Percentiles rank a stretch among this genome's conserved stretches.
Conservation (phyloP, 1,140 invertebrate genomes). For the Heliothis virescens region DNA sequence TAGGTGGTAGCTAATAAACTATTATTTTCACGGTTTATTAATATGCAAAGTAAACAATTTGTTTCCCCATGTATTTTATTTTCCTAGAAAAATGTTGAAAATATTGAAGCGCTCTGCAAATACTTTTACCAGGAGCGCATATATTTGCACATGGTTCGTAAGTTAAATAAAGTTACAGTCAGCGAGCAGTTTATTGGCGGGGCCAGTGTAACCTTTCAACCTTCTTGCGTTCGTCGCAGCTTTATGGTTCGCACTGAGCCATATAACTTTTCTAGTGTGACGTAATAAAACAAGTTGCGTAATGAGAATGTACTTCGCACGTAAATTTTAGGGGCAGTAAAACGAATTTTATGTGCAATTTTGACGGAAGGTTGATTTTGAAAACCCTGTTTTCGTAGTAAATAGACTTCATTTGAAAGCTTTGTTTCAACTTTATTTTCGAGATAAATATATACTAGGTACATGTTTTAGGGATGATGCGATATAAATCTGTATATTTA, state of each 20-base stretch:
- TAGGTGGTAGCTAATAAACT: neutral
- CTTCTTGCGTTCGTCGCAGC: conserved; percentile 28
- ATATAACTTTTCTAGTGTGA: conserved; percentile 44
- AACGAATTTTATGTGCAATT: conserved; percentile 37
- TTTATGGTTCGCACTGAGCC: conserved; percentile 34
- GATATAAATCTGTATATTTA: conserved; percentile 6
- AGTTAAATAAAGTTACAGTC: conserved; percentile 24
- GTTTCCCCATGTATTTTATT: conserved; percentile 6
- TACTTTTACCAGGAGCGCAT: conserved; percentile 42
- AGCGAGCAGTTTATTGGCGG: conserved; percentile 32
- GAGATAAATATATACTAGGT: neutral
- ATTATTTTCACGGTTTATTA: neutral
- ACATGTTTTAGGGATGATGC: neutral
- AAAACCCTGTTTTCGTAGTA: conserved; percentile 18
- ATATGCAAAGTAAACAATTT: neutral
- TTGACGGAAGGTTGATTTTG: conserved; percentile 37
- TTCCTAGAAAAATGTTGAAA: conserved; percentile 15
- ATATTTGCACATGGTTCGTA: conserved; percentile 33
- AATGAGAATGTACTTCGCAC: conserved; percentile 40
- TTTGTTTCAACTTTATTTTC: neutral
- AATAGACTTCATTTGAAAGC: conserved; percentile 29
- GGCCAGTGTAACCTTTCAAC: conserved; percentile 14
- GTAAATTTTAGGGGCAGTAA: conserved; percentile 43
- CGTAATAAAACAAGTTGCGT: conserved; percentile 44
- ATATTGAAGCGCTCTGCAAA: conserved; percentile 29